Percentiles rank a stretch among this genome's conserved stretches.
These are phyloP conservation scores for Orchestia grillus DNA, from an alignment of 1,140 invertebrate genomes.

Conservation along the genomic window DNA sequence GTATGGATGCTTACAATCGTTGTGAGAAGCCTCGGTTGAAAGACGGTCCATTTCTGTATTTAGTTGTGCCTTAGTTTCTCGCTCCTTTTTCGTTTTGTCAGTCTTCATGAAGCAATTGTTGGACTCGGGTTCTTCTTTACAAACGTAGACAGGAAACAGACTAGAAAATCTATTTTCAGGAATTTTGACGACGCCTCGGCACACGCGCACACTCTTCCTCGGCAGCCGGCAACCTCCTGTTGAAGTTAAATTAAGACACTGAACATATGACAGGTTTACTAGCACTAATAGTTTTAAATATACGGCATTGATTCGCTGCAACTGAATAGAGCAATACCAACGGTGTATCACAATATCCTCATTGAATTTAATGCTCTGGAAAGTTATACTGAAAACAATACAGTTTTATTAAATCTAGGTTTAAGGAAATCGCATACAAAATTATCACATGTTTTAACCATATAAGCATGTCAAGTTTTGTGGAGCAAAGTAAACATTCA, in stretches of 20 bases:
- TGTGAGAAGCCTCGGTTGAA: not conserved
- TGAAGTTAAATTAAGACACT: not conserved
- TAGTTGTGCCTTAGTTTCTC: not conserved
- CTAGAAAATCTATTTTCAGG: not conserved
- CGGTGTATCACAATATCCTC: not conserved
- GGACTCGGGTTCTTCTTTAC: not conserved
- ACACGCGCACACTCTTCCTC: not conserved
- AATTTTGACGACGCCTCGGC: conserved; percentile 10
- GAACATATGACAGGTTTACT: not conserved
- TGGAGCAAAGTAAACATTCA: no score
- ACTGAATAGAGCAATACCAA: not conserved
- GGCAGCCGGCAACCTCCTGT: not conserved
- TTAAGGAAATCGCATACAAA: no score
- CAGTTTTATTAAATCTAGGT: no score
- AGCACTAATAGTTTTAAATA: not conserved
- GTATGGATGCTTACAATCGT: not conserved
- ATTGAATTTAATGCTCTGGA: no score
- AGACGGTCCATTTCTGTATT: not conserved
- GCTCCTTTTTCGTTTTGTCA: not conserved
- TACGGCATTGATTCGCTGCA: not conserved
- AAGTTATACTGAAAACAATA: no score
- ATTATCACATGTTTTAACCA: no score
- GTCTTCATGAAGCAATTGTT: not conserved
- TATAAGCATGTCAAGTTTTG: no score
- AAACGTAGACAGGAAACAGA: conserved; percentile 3